Conservation (phyloP, 1,140 invertebrate genomes). For the Heliconius hermathena region DNA sequence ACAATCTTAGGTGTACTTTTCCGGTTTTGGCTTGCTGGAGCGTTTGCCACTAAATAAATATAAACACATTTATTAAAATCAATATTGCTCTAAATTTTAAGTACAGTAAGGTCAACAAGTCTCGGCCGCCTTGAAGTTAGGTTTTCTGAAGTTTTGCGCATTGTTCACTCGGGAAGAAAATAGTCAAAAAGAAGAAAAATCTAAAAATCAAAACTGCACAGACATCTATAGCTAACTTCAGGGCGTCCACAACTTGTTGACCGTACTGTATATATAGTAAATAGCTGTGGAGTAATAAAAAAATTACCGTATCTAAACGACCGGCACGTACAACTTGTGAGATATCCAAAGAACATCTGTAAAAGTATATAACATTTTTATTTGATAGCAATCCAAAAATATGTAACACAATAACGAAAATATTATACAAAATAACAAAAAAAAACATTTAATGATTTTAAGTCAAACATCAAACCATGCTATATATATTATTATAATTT, state of each 20-base stretch:
- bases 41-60: conserved; percentile 90
- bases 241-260: too few species aligned
- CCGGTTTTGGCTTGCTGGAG: conserved; percentile 97
- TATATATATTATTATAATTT: background rate
- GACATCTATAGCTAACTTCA: too few species aligned
- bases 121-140: too few species aligned
- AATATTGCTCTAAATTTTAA: background rate
- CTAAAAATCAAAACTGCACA: too few species aligned
- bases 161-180: too few species aligned
- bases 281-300: background rate
- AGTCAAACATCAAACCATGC: background rate
- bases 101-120: background rate
- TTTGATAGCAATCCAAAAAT: background rate
- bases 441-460: background rate
- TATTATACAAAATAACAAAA: background rate
- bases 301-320: conserved; percentile 69
- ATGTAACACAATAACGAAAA: background rate
- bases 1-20: conserved; percentile 92
- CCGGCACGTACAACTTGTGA: conserved; percentile 73
- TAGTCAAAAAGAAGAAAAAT: too few species aligned
- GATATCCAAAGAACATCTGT: conserved; percentile 72
- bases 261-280: background rate
- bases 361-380: conserved; percentile 38
- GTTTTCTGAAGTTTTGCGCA: too few species aligned
- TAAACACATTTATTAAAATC: background rate